Conservation (phyloP, 2,888 invertebrate genomes). For the Dasysyrphus albostriatus region DNA sequence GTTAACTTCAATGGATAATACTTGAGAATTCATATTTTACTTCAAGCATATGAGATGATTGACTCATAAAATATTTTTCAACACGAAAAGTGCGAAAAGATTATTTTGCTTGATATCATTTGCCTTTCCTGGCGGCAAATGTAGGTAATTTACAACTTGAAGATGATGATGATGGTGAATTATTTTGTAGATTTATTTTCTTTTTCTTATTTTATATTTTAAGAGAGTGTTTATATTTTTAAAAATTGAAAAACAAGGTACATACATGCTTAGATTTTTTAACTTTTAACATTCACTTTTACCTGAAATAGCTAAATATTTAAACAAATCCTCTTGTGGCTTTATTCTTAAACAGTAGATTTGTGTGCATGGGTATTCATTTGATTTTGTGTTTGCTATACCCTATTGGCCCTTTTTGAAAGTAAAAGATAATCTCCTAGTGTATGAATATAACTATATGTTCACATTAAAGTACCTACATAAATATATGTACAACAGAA, state of each 20-base stretch:
- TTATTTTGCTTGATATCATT: slow-evolving; percentile 31
- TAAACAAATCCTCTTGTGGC: neutral
- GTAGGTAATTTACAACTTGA: slow-evolving; percentile 3
- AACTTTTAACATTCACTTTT: neutral
- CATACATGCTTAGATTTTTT: neutral
- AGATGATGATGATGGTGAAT: slow-evolving; percentile 17
- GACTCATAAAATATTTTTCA: slow-evolving; percentile 11
- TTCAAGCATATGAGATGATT: neutral
- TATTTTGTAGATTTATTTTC: neutral
- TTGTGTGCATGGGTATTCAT: neutral
- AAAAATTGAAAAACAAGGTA: neutral
- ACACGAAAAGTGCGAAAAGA: slow-evolving; percentile 29
- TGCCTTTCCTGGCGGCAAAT: slow-evolving; percentile 11
- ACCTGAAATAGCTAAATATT: neutral
- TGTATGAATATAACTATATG: neutral
- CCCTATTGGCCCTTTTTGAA: neutral
- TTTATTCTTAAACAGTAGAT: neutral
- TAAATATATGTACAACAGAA: neutral
- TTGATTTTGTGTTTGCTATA: neutral
- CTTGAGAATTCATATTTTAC: slow-evolving; percentile 27
- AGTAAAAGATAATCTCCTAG: neutral
- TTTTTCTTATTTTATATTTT: neutral
- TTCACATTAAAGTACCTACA: neutral
- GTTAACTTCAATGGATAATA: slow-evolving; percentile 28
- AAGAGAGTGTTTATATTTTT: neutral